Evolutionary conservation across 1,140 invertebrate genomes (phyloP).

Genomic region (Nylanderia fulva): DNA sequence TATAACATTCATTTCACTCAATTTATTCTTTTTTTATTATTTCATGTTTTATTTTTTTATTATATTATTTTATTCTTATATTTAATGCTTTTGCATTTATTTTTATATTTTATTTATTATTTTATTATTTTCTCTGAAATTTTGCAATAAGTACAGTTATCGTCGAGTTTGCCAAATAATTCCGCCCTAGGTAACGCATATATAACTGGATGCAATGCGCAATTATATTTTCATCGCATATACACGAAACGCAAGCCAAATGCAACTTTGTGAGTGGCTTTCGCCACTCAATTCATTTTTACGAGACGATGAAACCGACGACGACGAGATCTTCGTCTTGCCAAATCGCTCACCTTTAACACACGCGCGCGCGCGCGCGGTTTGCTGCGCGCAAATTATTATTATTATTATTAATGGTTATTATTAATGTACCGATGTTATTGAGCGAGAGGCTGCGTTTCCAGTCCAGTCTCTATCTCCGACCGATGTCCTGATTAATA

Average conservation of each 20-base stretch:
- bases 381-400: neutral
- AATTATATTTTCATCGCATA: slow-evolving; percentile 33
- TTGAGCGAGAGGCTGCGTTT: neutral
- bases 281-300: slow-evolving; percentile 29
- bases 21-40: too few relatives aligned
- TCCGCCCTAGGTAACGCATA: too few relatives aligned
- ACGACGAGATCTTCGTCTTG: neutral
- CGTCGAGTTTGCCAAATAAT: neutral
- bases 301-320: neutral
- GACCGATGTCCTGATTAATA: slow-evolving; percentile 18
- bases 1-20: too few relatives aligned
- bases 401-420: slow-evolving; percentile 50
- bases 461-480: neutral
- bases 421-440: slow-evolving; percentile 9
- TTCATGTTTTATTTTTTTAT: neutral
- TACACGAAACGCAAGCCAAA: slow-evolving; percentile 22
- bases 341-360: slow-evolving; percentile 34
- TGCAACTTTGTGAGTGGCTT: slow-evolving; percentile 3
- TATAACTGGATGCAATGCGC: neutral
- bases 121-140: neutral
- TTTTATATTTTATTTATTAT: neutral
- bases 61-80: neutral
- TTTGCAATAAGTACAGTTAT: neutral
- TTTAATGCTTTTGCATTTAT: too few relatives aligned
- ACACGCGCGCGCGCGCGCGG: too few relatives aligned